Conservation (phyloP, 2,888 invertebrate genomes). For the Cerastis leucographa region DNA sequence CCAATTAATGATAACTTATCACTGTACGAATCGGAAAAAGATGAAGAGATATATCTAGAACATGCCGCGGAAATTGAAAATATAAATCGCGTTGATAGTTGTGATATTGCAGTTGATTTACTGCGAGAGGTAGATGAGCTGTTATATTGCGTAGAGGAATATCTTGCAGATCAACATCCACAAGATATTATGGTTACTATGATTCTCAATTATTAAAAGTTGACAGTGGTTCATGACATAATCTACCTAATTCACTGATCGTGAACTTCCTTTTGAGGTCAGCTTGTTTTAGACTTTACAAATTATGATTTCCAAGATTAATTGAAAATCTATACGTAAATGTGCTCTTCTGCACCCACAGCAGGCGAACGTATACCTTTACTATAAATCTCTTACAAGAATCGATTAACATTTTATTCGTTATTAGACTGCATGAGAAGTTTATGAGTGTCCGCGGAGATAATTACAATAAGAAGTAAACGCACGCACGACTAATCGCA, state of each 20-base stretch:
- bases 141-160: not conserved
- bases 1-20: slow-evolving; percentile 50
- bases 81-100: not conserved
- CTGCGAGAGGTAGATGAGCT: not conserved
- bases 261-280: not conserved
- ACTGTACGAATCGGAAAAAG: slow-evolving; percentile 23
- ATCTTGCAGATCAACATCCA: not conserved
- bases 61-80: slow-evolving; percentile 50
- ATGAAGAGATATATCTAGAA: slow-evolving; percentile 11
- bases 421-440: not conserved
- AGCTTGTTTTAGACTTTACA: not conserved
- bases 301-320: not conserved
- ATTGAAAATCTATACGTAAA: not conserved
- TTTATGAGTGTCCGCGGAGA: slow-evolving; percentile 13
- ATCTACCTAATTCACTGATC: not conserved
- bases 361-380: not conserved
- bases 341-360: not conserved
- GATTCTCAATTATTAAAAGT: not conserved
- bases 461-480: slow-evolving; percentile 29
- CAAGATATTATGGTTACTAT: not conserved
- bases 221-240: not conserved
- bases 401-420: slow-evolving; percentile 3
- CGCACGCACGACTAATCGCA: slow-evolving; percentile 34
- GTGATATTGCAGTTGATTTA: slow-evolving; percentile 18
- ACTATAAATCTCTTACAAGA: slow-evolving; percentile 3